Percentiles rank a stretch among this genome's conserved stretches.
Evolutionary conservation across 2,113 vertebrate genomes (phyloP).

Genomic region (Anseranas semipalmata): DNA sequence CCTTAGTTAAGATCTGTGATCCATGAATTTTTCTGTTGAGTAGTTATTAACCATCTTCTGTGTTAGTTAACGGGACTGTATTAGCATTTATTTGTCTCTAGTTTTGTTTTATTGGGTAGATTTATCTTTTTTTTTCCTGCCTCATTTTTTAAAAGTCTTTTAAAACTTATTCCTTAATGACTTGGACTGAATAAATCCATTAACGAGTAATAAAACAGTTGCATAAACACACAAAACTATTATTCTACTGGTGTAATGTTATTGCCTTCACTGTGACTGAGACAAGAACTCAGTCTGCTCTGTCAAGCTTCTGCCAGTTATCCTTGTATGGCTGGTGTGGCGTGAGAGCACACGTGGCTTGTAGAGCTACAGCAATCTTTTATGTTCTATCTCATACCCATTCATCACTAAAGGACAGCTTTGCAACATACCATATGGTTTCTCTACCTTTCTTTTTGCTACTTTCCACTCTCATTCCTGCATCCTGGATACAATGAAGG

Average conservation of each 20-base stretch:
- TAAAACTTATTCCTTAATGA: neutral
- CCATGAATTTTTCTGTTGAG: neutral
- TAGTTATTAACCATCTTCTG: neutral
- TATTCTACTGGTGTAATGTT: neutral
- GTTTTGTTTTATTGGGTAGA: neutral
- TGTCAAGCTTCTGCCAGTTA: neutral
- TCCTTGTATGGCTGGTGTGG: neutral
- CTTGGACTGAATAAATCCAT: neutral
- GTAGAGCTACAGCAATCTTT: neutral
- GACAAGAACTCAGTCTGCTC: neutral
- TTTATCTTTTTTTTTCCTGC: neutral
- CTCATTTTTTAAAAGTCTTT: neutral
- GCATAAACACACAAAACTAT: neutral
- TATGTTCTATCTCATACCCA: neutral
- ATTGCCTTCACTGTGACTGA: neutral
- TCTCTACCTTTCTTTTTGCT: neutral
- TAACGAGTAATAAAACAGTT: neutral
- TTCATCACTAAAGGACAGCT: neutral
- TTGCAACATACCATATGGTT: neutral
- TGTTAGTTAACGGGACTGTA: neutral
- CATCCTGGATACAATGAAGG: neutral
- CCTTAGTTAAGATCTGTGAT: neutral
- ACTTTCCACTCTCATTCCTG: neutral
- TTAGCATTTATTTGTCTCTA: neutral
- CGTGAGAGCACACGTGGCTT: neutral